Evolutionary conservation across 1,140 invertebrate genomes (phyloP).

Genomic region (Philotrypesis tridentata): DNA sequence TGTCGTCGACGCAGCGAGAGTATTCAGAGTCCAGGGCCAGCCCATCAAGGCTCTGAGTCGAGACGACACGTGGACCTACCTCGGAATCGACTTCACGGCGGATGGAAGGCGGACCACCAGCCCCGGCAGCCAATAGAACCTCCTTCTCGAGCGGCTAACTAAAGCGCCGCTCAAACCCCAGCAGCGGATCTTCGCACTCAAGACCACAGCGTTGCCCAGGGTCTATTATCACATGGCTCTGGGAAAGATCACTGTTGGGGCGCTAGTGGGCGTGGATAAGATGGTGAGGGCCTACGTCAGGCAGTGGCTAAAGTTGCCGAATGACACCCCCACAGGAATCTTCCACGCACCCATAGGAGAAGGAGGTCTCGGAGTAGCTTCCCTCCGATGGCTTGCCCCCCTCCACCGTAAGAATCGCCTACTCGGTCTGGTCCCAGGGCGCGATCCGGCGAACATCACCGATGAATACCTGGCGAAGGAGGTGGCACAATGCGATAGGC

Average conservation of each 20-base stretch:
- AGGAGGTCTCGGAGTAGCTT: conserved; percentile 60
- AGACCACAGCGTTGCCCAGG: conserved; percentile 52
- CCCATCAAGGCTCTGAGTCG: conserved; percentile 52
- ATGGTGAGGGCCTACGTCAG: conserved; percentile 54
- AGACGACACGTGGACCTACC: no score
- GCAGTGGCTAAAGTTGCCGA: conserved; percentile 61
- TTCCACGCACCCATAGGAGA: conserved; percentile 60
- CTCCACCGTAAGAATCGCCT: conserved; percentile 19
- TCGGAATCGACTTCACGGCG: conserved; percentile 59
- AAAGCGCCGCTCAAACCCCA: conserved; percentile 62
- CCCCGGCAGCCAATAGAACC: conserved; percentile 3
- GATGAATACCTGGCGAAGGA: conserved; percentile 7
- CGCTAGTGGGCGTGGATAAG: conserved; percentile 57
- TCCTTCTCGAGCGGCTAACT: conserved; percentile 53
- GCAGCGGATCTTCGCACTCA: conserved; percentile 61
- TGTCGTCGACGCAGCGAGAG: conserved; percentile 48
- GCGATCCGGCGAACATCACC: background rate
- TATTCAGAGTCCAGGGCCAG: conserved; percentile 14
- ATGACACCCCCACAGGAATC: conserved; percentile 59
- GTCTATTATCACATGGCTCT: conserved; percentile 58
- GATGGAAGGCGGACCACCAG: conserved; percentile 49
- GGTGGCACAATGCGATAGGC: conserved; percentile 23
- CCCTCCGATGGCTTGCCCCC: conserved; percentile 48
- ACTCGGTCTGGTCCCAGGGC: background rate
- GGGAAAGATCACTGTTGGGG: conserved; percentile 51